A percentile compares a stretch with the other conserved stretches of the same genome.
Conservation (phyloP, 1,140 invertebrate species). For the Vanessa tameamea region DNA sequence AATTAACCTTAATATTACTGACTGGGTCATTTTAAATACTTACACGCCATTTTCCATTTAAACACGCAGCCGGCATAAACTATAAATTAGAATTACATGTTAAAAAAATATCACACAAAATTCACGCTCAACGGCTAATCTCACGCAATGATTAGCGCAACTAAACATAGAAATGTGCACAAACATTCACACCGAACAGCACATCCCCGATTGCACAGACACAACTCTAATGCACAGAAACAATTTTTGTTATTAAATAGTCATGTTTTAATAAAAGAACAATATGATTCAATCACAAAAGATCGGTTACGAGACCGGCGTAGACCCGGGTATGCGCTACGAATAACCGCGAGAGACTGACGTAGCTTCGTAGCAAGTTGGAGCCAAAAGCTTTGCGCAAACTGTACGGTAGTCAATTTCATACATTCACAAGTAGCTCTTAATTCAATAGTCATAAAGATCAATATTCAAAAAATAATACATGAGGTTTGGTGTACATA, state of each 20-base stretch:
- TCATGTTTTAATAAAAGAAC: constrained; percentile 50
- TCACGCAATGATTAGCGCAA: constrained; percentile 44
- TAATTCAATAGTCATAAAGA: constrained; percentile 7
- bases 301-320: constrained; percentile 30
- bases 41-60: constrained; percentile 41
- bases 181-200: background rate
- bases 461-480: constrained; percentile 1
- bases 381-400: constrained; percentile 65
- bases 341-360: constrained; percentile 54
- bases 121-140: constrained; percentile 41
- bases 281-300: constrained; percentile 43
- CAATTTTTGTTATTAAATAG: constrained; percentile 13
- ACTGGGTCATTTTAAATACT: constrained; percentile 31
- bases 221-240: constrained; percentile 18
- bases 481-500: constrained; percentile 12
- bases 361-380: constrained; percentile 56
- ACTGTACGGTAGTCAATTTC: constrained; percentile 34
- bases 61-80: constrained; percentile 40
- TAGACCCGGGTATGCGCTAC: constrained; percentile 46
- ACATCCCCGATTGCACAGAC: constrained; percentile 16
- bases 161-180: constrained; percentile 25
- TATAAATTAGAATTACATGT: constrained; percentile 21
- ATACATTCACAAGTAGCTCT: constrained; percentile 11
- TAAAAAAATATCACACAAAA: constrained; percentile 37
- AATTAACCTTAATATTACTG: constrained; percentile 17